Conservation (phyloP, 92 coral and sea anemone species). For the Zoanthus sociatus region DNA sequence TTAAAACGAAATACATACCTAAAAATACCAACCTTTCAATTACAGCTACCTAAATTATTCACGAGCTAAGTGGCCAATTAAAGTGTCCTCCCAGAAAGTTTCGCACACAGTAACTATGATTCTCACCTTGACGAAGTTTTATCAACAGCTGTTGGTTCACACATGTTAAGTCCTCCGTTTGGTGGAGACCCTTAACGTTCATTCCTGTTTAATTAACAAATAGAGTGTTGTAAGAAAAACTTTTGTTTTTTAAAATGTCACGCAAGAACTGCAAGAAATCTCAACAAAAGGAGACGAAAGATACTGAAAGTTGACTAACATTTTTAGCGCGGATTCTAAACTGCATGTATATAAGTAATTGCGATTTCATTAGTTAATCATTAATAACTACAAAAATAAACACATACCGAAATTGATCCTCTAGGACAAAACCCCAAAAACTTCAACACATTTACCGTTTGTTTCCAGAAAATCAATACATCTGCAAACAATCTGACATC, state of each 20-base stretch:
- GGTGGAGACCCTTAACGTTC: constrained; percentile 80
- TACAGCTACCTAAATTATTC: too few relatives aligned
- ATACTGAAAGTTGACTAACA: too few relatives aligned
- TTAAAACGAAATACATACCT: too few relatives aligned
- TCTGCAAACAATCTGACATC: constrained; percentile 83
- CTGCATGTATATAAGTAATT: too few relatives aligned
- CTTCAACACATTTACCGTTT: constrained; percentile 71
- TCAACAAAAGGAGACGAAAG: too few relatives aligned
- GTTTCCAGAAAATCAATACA: constrained; percentile 88
- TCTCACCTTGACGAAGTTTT: constrained; percentile 80
- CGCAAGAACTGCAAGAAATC: neutral
- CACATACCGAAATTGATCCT: neutral
- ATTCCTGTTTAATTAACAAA: constrained; percentile 56
- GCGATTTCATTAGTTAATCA: too few relatives aligned
- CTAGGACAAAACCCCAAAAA: neutral
- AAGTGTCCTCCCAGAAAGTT: neutral
- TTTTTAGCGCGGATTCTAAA: too few relatives aligned
- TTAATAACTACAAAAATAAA: neutral
- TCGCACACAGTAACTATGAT: neutral
- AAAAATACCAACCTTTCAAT: too few relatives aligned
- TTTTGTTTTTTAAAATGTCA: neutral
- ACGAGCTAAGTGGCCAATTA: neutral
- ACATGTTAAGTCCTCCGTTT: constrained; percentile 66
- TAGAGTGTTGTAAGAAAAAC: too few relatives aligned
- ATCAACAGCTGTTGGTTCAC: constrained; percentile 70